Base-by-base conservation (phyloP, 2,888 invertebrate genomes). In the Hydriomena furcata region DNA sequence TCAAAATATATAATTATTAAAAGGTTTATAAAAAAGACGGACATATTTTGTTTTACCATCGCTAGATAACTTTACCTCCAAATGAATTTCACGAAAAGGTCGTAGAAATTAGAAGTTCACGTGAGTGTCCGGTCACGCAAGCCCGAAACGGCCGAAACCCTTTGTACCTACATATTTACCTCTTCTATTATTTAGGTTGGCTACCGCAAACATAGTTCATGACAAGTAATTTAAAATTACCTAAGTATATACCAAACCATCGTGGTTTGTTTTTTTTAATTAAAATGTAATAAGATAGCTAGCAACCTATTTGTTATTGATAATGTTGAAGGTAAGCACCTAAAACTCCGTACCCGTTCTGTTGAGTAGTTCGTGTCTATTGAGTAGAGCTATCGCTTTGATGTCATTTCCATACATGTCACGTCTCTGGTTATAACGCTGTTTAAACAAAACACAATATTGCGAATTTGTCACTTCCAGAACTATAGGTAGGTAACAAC, bases 21-120 rank as follows among this genome's bases (percentile, higher is more conserved):
- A 17, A 17, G n/a, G n/a, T n/a, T n/a, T n/a, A n/a, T n/a, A 17
- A 12, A 8, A n/a, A 40, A 20, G 17, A n/a, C 28, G 28, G 27
- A 13, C 11, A 6, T 44, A 41, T 17, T 3, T 11, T 24, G 10
- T 2, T 23, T 4, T 4, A 7, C 8, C 12, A 23, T 17, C 12
- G 1, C 10, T 8, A 20, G 24, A 25, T 43, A 72, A 27, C 43
- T 31, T 51, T 44, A 47, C 13, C 8, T 10, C 43, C 57, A 81
- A 86, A 87, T 83, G 81, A 87, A 87, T 84, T 86, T 85, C 86
- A 82, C 83, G 82, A 87, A 89, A 87, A 87, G 84, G 86, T 82
- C 84, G 80, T 81, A 79, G 80, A 84, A 85, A 87, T 87, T 88
- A 84, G 80, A 79, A 81, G 80, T 85, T 81, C 78, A 84, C 82